Evolutionary conservation across 2,797 vertebrate genomes (phyloP).

Genomic region (Scomberomorus guttatus): DNA sequence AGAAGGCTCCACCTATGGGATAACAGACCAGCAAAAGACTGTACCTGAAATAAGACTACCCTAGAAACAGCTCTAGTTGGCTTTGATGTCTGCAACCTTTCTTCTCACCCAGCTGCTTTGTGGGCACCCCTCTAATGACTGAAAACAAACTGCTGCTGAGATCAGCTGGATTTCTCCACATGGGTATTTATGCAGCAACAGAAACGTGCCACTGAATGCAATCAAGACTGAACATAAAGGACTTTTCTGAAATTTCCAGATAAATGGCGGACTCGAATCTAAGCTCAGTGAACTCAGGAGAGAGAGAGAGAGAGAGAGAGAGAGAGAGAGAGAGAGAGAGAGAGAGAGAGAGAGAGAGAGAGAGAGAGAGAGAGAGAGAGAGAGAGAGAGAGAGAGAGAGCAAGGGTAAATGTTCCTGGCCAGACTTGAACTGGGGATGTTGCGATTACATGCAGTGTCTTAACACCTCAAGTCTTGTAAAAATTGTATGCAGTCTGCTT

Average conservation of each 20-base stretch:
- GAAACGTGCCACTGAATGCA: conserved; percentile 33
- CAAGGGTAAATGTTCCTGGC: neutral
- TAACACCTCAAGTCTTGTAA: neutral
- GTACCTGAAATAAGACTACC: neutral
- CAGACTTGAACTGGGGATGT: neutral
- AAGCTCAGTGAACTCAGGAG: conserved; percentile 10
- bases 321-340: no score
- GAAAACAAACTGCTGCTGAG: conserved; percentile 57
- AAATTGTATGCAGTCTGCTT: conserved; percentile 13
- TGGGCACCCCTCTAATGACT: conserved; percentile 19
- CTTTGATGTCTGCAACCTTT: conserved; percentile 39
- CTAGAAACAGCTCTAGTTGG: neutral
- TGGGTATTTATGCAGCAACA: conserved; percentile 58
- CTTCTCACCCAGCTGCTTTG: conserved; percentile 39
- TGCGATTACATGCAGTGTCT: neutral
- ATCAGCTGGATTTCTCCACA: conserved; percentile 60
- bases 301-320: no score
- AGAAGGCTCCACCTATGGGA: conserved; percentile 37
- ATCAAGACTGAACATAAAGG: conserved; percentile 10
- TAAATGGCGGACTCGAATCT: conserved; percentile 4
- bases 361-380: neutral
- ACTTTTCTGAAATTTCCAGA: conserved; percentile 13
- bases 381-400: neutral
- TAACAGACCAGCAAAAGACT: conserved; percentile 38
- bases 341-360: no score